These are phyloP conservation scores for Neolamprologus kungweensis DNA, from an alignment of 2,113 vertebrate species.

Conservation along the genomic window DNA sequence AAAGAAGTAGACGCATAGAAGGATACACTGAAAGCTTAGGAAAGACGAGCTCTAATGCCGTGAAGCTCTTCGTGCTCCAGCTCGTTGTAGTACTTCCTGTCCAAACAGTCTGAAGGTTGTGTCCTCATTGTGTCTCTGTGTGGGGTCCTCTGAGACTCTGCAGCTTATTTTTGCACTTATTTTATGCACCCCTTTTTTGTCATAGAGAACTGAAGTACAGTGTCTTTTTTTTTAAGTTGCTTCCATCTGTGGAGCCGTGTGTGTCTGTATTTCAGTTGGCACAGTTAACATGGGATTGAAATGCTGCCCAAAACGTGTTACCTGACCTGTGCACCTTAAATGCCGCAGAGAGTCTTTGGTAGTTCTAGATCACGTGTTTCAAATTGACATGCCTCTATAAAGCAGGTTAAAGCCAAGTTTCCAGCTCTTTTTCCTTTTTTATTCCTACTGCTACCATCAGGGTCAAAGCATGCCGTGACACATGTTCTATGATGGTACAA, in stretches of 20 bases:
- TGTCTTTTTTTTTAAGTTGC: neutral
- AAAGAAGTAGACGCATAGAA: fast-evolving
- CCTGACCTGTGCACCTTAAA: neutral
- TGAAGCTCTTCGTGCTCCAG: neutral
- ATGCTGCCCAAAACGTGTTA: neutral
- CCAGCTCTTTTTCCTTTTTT: neutral
- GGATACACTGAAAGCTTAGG: neutral
- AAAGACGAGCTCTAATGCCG: fast-evolving
- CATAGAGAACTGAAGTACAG: neutral
- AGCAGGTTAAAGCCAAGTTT: neutral
- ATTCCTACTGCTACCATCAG: neutral
- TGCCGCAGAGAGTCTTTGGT: neutral
- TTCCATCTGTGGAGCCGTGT: neutral
- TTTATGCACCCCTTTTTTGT: neutral
- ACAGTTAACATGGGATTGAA: neutral
- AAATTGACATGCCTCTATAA: neutral
- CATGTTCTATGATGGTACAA: neutral
- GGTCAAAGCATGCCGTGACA: neutral
- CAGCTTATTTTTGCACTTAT: conserved; percentile 9
- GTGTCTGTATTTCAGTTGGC: neutral
- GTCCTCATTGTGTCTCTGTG: conserved; percentile 16
- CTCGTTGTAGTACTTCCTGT: neutral
- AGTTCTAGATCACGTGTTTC: neutral
- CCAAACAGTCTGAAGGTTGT: neutral
- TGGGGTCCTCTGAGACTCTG: conserved; percentile 18